A percentile compares a stretch with the other conserved stretches of the same genome.
phyloP scores from a whole-genome alignment of 2,797 vertebrate species.

The Melanotaenia trifasciata region DNA sequence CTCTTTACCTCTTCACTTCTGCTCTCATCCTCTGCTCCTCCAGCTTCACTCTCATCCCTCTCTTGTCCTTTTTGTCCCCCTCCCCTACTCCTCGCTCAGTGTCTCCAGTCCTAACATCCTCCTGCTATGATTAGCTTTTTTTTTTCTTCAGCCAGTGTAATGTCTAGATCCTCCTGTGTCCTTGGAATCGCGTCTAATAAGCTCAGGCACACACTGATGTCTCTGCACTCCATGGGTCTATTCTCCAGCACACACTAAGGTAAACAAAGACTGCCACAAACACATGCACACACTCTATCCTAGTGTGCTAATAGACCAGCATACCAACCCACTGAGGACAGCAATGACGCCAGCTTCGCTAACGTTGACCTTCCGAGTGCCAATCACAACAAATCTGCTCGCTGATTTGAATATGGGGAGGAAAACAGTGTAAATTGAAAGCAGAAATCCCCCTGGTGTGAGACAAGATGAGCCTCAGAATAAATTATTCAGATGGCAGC shows the following conservation, averaged over 20 bases:
- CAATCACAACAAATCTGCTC: slow-evolving; percentile 80
- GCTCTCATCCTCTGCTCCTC: slow-evolving; percentile 17
- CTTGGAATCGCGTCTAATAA: slow-evolving; percentile 83
- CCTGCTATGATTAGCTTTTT: slow-evolving; percentile 69
- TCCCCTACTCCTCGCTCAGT: slow-evolving; percentile 23
- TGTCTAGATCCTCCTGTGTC: slow-evolving; percentile 78
- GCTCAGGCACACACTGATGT: slow-evolving; percentile 79
- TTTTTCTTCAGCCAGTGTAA: slow-evolving; percentile 65
- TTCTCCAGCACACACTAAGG: slow-evolving; percentile 73
- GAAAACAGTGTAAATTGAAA: slow-evolving; percentile 77
- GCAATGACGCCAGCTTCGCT: slow-evolving; percentile 54
- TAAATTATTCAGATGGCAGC: slow-evolving; percentile 86
- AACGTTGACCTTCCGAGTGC: slow-evolving; percentile 77
- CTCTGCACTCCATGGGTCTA: slow-evolving; percentile 71
- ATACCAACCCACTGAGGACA: slow-evolving; percentile 68
- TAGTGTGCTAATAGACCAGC: slow-evolving; percentile 71
- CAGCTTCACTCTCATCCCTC: slow-evolving; percentile 12
- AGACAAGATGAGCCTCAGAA: slow-evolving; percentile 79
- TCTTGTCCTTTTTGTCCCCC: slow-evolving; percentile 49
- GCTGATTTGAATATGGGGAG: slow-evolving; percentile 74
- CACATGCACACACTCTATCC: slow-evolving; percentile 41
- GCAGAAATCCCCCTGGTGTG: slow-evolving; percentile 80
- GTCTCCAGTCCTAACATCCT: slow-evolving; percentile 68
- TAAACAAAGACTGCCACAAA: slow-evolving; percentile 78
- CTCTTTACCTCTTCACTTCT: slow-evolving; percentile 11